Percentiles rank a stretch among this genome's conserved stretches.
Conservation (phyloP, 30 jellyfish, hydroid and myxozoan genomes). For the Turritopsis rubra region DNA sequence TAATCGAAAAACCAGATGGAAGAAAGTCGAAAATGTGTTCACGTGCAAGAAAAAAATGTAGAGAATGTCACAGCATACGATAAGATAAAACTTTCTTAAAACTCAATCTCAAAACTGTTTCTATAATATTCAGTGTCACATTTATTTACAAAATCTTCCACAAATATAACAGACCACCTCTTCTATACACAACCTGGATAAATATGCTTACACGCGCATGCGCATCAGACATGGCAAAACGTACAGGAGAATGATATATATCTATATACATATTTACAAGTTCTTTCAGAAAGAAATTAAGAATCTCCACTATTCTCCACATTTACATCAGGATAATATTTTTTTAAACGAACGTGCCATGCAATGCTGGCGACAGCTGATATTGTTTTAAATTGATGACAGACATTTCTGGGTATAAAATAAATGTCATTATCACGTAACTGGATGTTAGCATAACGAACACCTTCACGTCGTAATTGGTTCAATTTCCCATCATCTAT, state of each 20-base stretch:
- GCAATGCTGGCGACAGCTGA: slow-evolving; percentile 97
- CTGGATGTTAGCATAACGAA: slow-evolving; percentile 76
- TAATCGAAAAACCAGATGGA: too few relatives aligned
- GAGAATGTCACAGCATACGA: too few relatives aligned
- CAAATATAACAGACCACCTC: background rate
- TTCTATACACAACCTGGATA: background rate
- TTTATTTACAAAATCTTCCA: background rate
- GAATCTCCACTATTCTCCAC: background rate
- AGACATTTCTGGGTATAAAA: slow-evolving; percentile 91
- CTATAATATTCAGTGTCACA: background rate
- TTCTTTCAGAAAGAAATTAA: background rate
- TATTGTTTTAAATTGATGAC: slow-evolving; percentile 94
- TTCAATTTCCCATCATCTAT: slow-evolving; percentile 92
- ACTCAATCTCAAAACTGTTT: background rate
- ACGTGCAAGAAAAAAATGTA: too few relatives aligned
- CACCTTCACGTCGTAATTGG: slow-evolving; percentile 91
- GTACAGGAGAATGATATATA: background rate
- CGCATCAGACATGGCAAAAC: background rate
- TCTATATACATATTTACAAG: background rate
- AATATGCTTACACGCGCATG: background rate
- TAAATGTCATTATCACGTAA: slow-evolving; percentile 86
- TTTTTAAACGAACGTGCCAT: slow-evolving; percentile 94
- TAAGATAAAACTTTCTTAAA: background rate
- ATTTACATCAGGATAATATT: slow-evolving; percentile 52
- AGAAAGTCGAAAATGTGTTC: too few relatives aligned